Evolutionary conservation across 2,113 vertebrate species (phyloP).

Genomic region (Chloropsis cyanopogon): DNA sequence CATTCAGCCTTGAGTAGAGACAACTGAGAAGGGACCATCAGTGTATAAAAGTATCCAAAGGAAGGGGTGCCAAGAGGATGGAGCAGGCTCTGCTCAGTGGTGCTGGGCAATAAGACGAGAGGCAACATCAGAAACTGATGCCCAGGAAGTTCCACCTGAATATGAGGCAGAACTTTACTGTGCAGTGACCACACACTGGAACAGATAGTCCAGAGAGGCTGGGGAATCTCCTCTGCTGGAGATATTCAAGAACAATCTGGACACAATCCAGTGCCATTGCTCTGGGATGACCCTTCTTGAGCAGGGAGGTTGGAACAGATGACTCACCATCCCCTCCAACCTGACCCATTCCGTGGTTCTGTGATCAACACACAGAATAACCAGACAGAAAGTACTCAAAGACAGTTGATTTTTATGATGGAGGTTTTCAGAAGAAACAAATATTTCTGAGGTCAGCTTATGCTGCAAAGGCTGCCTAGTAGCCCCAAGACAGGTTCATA

Average conservation of each 20-base stretch:
- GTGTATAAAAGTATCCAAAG: not conserved
- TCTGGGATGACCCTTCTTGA: not conserved
- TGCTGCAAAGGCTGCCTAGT: not conserved
- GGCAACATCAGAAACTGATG: not conserved
- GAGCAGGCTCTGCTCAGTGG: not conserved
- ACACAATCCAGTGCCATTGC: not conserved
- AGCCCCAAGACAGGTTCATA: conserved; percentile 22
- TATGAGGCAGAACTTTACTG: not conserved
- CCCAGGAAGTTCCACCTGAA: not conserved
- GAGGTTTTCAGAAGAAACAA: conserved; percentile 10
- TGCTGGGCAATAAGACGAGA: not conserved
- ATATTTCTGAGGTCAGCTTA: not conserved
- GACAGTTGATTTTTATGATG: not conserved
- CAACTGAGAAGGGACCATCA: not conserved
- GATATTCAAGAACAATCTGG: not conserved
- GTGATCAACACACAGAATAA: not conserved
- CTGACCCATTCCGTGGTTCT: not conserved
- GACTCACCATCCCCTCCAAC: not conserved
- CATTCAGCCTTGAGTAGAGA: not conserved
- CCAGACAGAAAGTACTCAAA: not conserved
- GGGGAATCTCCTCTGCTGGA: not conserved
- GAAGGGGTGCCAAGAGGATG: too few species aligned
- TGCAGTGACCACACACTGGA: not conserved
- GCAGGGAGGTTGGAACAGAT: not conserved
- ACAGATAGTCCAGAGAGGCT: not conserved